Base-by-base conservation (phyloP, 2,113 vertebrate genomes). In the Neomonachus schauinslandi region DNA sequence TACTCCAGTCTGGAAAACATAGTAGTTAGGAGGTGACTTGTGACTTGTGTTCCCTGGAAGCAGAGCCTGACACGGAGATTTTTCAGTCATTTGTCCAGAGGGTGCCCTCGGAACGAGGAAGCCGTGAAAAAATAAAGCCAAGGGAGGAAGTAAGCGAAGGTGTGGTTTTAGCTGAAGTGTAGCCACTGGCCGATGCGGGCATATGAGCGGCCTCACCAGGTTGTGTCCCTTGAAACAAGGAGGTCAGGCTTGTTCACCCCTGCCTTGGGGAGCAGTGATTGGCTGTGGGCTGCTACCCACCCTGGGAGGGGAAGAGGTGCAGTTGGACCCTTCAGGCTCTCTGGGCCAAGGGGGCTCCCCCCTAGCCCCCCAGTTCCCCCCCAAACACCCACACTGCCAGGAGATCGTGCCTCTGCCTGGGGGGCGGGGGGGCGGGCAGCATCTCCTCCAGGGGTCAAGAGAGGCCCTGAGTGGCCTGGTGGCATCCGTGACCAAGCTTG, bases 221-320 rank as follows among this genome's bases (percentile, higher is more conserved):
- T 31, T 15, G 0, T 33, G 18, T 46, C 49, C 12, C 36, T 2
- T 28, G 16, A 59, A 55, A 55, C 33, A 36, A 13, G 8, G 49
- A 79, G 0, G 39, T 14, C 65, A 13, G 90, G 9, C 11, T 15
- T 79, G 59, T 61, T 85, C 31, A 19, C 42, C 46, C 53, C 65
- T 51, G 6, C 12, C 0, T 7, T 39, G n/a, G 31, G 33, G 33
- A 33, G 42, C 19, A 0, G 7, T 16, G 57, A 61, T 3, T 53
- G 94, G 46, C 82, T 36, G 0, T 11, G 9, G 80, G 51, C 57
- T 36, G n/a, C 39, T 2, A 2, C 59, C 81, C 13, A 46, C 13
- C 33, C 8, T 7, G 51, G 89, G 42, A 12, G 61, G 76, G 39
- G 7, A 61, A 1, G 22, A 24, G 57, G 2, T 51, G 16, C 55